A percentile compares a stretch with the other conserved stretches of the same genome.
These are phyloP conservation scores for Barypeithes pellucidus DNA, from an alignment of 2,888 invertebrate genomes.

Conservation along the genomic window DNA sequence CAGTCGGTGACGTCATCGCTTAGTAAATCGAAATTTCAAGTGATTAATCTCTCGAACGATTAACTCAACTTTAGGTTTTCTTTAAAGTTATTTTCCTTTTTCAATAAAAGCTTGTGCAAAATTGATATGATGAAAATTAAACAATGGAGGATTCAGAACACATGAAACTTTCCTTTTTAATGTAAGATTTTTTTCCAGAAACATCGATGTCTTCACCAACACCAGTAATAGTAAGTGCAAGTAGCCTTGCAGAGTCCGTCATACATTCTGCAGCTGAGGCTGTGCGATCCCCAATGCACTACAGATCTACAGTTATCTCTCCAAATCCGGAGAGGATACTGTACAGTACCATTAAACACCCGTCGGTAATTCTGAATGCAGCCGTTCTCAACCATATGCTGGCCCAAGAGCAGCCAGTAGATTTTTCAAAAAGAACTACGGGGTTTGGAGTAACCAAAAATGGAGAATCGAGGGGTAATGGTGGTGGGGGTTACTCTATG, in stretches of 20 bases:
- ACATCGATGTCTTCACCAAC: slow-evolving; percentile 66
- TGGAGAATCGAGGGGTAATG: slow-evolving; percentile 59
- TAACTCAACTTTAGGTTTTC: no score
- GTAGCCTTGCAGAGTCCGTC: slow-evolving; percentile 60
- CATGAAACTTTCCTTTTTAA: no score
- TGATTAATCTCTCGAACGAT: no score
- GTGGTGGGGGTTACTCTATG: slow-evolving; percentile 24
- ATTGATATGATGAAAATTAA: no score
- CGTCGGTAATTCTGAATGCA: slow-evolving; percentile 66
- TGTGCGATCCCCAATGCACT: slow-evolving; percentile 69
- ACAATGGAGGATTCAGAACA: no score
- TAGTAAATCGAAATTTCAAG: no score
- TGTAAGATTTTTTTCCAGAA: slow-evolving; percentile 49
- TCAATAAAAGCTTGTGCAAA: no score
- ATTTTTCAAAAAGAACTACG: slow-evolving; percentile 64
- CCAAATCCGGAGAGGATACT: slow-evolving; percentile 73
- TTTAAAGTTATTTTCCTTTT: no score
- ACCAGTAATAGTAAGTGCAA: slow-evolving; percentile 67
- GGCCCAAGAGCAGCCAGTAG: slow-evolving; percentile 69
- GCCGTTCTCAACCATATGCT: slow-evolving; percentile 54
- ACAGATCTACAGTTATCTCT: slow-evolving; percentile 73
- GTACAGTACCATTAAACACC: slow-evolving; percentile 69
- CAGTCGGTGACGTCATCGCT: no score
- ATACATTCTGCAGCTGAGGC: slow-evolving; percentile 52
- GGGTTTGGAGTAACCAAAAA: slow-evolving; percentile 48